Base-by-base conservation (phyloP, 2,113 vertebrate genomes). In the Rutilus rutilus region DNA sequence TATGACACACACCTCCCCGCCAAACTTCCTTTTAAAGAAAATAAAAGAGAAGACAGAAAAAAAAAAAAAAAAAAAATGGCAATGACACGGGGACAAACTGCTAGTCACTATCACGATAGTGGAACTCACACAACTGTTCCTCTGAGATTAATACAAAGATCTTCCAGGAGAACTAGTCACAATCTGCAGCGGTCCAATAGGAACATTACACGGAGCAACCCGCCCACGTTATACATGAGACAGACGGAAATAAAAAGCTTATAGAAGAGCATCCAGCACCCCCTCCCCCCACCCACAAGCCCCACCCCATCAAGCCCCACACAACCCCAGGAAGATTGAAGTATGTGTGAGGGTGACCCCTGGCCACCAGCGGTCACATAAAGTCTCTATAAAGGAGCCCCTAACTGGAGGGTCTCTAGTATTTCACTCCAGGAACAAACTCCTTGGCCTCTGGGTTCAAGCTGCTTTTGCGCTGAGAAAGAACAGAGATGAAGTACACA, bases 401-500 rank as follows among this genome's bases (percentile, higher is more conserved):
- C 64, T 71, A 27, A 52, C 71, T 82, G 59, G 83, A 50, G 50
- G 84, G 79, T 50, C 81, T 86, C 96, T 94, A 97, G 93, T 97
- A 97, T 91, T 97, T 97, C 93, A 96, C 95, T 23, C 96, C 96
- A 0, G 96, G 96, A 67, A 97, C 92, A 85, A 97, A 97, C 91
- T 97, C 96, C 95, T 97, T 97, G 88, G 96, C 96, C 4, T 97
- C 95, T 0, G 96, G 96, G 71, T 97, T 97, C 94, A 97, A 94
- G 92, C 91, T 97, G 94, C 96, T 97, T 94, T 96, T 96, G 93
- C 95, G 96, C 96, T 97, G 94, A 27, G 11, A 82, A 73, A 73
- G 15, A 60, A 81, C 7, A 65, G 2, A 71, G 9, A 71, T 12
- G 19, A 39, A 42, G 69, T 2, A 73, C 21, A 42, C 36, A 73